Percentiles rank a stretch among this genome's conserved stretches.
Evolutionary conservation across 2,797 vertebrate species (phyloP).

Genomic region (Falco novaeseelandiae): DNA sequence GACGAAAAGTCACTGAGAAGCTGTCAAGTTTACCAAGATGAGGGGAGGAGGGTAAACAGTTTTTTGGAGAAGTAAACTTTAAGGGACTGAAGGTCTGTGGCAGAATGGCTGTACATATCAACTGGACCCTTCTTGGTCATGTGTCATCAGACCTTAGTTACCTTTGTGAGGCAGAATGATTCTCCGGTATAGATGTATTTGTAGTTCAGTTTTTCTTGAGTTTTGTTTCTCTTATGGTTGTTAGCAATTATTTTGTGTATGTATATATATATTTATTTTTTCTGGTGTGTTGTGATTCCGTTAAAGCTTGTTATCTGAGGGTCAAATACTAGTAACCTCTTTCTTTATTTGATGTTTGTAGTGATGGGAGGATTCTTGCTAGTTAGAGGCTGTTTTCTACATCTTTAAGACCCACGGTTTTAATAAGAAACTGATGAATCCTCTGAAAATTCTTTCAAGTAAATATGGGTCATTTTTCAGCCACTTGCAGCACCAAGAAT

Average conservation of each 20-base stretch:
- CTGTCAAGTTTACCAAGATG: background rate
- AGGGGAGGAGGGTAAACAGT: background rate
- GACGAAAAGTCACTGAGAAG: rapidly evolving
- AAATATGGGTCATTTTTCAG: background rate
- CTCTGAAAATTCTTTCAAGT: background rate
- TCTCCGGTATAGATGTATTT: background rate
- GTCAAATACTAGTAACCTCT: background rate
- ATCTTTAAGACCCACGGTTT: background rate
- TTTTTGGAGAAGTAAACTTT: background rate
- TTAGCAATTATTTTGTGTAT: background rate
- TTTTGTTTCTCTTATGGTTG: background rate
- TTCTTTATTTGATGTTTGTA: background rate
- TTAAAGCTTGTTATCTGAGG: background rate
- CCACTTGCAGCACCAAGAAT: background rate
- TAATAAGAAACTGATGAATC: background rate
- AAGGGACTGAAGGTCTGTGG: background rate
- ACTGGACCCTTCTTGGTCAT: background rate
- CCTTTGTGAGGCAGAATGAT: background rate
- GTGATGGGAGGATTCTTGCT: background rate
- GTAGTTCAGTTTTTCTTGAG: background rate
- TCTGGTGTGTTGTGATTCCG: background rate
- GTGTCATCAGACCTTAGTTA: background rate
- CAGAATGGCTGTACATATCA: background rate
- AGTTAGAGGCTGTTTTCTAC: background rate
- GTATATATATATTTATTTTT: too few relatives aligned